Conservation (phyloP, 2,888 invertebrate genomes). For the Eristalinus sepulchralis region DNA sequence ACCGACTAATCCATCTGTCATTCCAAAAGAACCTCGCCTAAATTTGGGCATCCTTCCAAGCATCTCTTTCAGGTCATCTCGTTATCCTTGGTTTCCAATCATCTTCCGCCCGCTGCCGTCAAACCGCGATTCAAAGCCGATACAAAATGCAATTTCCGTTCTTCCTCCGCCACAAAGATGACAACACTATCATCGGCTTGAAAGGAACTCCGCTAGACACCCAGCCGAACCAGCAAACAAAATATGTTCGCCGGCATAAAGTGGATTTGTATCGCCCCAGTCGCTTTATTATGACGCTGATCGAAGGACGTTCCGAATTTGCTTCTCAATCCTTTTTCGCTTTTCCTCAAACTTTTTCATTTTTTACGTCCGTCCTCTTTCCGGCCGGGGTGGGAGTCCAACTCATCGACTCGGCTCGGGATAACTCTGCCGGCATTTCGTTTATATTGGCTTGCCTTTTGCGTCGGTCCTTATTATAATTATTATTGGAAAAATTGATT, state of each 20-base stretch:
- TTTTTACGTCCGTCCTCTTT: slow-evolving; percentile 41
- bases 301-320: slow-evolving; percentile 19
- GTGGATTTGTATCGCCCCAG: slow-evolving; percentile 33
- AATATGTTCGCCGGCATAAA: slow-evolving; percentile 29
- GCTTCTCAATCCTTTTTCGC: slow-evolving; percentile 25
- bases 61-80: no score
- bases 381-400: not conserved
- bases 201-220: not conserved
- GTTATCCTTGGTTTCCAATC: no score
- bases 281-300: slow-evolving; percentile 17
- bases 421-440: slow-evolving; percentile 39
- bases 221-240: not conserved
- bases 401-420: not conserved
- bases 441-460: slow-evolving; percentile 56
- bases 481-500: slow-evolving; percentile 68
- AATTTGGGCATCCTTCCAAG: no score
- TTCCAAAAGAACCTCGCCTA: no score
- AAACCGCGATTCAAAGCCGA: no score
- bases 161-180: not conserved
- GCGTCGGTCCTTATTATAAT: slow-evolving; percentile 54
- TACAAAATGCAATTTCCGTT: not conserved
- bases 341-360: slow-evolving; percentile 27
- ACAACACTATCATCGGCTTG: not conserved
- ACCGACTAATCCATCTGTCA: no score
- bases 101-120: not conserved